Percentiles rank a stretch among this genome's conserved stretches.
Evolutionary conservation across 2,888 invertebrate genomes (phyloP).

Genomic region (Calliphora vomitoria): DNA sequence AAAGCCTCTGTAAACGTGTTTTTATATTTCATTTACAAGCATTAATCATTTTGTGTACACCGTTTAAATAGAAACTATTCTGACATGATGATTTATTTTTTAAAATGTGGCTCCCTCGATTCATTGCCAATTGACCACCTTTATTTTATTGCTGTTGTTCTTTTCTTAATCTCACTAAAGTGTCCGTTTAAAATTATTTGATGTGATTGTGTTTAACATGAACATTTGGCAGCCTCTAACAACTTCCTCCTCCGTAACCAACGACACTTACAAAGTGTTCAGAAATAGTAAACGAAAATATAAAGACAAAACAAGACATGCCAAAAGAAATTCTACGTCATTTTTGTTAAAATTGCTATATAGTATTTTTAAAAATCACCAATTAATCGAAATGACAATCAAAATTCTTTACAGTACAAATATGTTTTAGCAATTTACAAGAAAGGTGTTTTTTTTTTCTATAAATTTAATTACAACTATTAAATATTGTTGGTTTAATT

Average conservation of each 20-base stretch:
- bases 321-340: conserved; percentile 56
- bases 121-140: conserved; percentile 67
- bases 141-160: conserved; percentile 6
- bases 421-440: conserved; percentile 14
- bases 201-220: conserved; percentile 28
- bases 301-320: conserved; percentile 17
- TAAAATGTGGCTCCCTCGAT: conserved; percentile 50
- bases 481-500: conserved; percentile 3
- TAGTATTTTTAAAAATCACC: conserved; percentile 52
- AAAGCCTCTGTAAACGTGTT: neutral
- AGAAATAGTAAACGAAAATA: conserved; percentile 18
- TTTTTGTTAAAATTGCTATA: conserved; percentile 19
- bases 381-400: conserved; percentile 69
- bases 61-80: conserved; percentile 48
- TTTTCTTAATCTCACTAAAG: neutral
- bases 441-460: neutral
- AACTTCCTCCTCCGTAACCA: conserved; percentile 57
- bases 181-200: neutral
- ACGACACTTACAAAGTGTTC: conserved; percentile 34
- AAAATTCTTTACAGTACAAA: conserved; percentile 21
- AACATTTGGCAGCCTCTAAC: conserved; percentile 57
- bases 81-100: conserved; percentile 67
- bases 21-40: neutral
- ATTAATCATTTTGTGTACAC: conserved; percentile 61
- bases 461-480: conserved; percentile 5